Base-by-base conservation (phyloP, 2,888 invertebrate genomes). In the Hypsopygia costalis region DNA sequence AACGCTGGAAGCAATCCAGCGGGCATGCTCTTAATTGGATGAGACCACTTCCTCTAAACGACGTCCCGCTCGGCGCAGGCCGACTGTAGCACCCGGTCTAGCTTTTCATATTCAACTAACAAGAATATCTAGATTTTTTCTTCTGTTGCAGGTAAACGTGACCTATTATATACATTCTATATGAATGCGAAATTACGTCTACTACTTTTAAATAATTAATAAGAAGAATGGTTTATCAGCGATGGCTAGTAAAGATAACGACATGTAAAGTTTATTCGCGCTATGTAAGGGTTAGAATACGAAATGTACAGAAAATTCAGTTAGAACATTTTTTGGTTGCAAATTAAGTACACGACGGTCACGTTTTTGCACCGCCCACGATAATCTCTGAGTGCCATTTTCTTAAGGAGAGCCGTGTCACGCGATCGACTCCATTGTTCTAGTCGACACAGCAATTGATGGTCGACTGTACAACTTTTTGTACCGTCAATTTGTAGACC, bases 21-120 rank as follows among this genome's bases (percentile, higher is more conserved):
- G 75, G 66, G 72, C 71, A 67, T 70, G 74, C 71, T 83, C 80
- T 82, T 87, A 86, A 87, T 87, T 87, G 86, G 82, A 87, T 83
- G 83, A 80, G 80, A 81, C 80, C 75, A 81, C 81, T 86, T 82
- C 78, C 66, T 80, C 74, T 80, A 81, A 82, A 83, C 76, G 82
- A 77, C 76, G 75, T 74, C 51, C 50, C 48, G 37, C 52, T 50
- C 34, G 11, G 11, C 31, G 36, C 36, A 10, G 16, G 20, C 30
- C 11, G 36, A 20, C 31, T 21, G 30, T 37, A 21, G 37, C 40
- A 32, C 38, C 38, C 45, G 34, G 57, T 53, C 53, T 49, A 55
- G 51, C 58, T 56, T 67, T 63, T 64, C 63, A 61, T 64, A 65
- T 64, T 63, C 58, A 57, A 62, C 66, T 66, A 62, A 63, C 62